Percentiles rank a stretch among this genome's conserved stretches.
Evolutionary conservation across 2,113 vertebrate genomes (phyloP).

Genomic region (Sus scrofa): DNA sequence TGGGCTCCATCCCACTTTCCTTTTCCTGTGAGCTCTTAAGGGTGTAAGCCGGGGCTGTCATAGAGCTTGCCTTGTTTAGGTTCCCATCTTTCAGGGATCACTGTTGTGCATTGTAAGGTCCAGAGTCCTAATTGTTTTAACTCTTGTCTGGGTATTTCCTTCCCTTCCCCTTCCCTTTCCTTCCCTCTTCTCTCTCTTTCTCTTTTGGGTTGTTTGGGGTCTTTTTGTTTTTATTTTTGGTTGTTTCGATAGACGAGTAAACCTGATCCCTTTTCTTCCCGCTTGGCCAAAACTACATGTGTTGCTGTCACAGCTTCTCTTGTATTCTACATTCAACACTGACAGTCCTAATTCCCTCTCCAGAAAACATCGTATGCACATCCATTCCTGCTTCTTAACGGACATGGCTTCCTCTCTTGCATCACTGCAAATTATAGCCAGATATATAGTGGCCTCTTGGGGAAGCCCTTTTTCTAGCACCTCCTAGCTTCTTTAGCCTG

Average conservation of each 20-base stretch:
- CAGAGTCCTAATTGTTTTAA: background rate
- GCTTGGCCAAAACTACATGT: background rate
- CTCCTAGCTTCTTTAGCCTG: background rate
- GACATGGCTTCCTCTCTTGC: background rate
- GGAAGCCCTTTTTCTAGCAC: background rate
- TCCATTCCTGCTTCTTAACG: background rate
- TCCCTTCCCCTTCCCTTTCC: background rate
- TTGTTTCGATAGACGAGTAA: background rate
- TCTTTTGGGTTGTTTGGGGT: background rate
- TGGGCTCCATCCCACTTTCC: background rate
- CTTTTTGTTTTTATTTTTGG: background rate
- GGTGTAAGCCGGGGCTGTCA: background rate
- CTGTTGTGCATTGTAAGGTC: background rate
- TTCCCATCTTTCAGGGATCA: background rate
- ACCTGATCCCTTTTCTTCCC: background rate
- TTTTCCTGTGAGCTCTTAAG: background rate
- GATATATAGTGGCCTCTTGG: background rate
- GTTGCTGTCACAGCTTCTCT: conserved; percentile 7
- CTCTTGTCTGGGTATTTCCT: background rate
- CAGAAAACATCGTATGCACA: background rate
- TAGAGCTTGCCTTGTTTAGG: background rate
- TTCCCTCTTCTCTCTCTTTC: background rate
- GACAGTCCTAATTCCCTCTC: background rate
- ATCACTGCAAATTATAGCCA: background rate
- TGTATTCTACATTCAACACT: background rate